These are phyloP conservation scores for Datnioides undecimradiatus DNA, from an alignment of 2,113 vertebrate genomes.

Conservation along the genomic window DNA sequence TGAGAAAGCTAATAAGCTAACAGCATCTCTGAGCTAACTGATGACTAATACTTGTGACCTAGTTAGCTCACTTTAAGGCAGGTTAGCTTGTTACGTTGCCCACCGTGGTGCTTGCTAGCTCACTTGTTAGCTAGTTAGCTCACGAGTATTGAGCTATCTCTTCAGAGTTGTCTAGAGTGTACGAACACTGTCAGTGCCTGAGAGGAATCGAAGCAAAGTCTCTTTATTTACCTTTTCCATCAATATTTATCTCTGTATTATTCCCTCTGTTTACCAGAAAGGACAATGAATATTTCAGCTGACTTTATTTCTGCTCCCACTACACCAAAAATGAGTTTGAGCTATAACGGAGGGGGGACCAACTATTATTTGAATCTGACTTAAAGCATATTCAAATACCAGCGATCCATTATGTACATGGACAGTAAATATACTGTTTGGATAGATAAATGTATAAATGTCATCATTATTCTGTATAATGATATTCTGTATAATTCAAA, in stretches of 20 bases:
- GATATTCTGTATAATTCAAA: slow-evolving; percentile 1
- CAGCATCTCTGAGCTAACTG: too few species aligned
- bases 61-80: too few species aligned
- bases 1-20: too few species aligned
- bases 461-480: background rate
- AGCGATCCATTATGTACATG: background rate
- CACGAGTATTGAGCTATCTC: background rate
- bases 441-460: background rate
- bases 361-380: background rate
- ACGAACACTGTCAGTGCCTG: background rate
- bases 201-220: background rate
- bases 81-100: too few species aligned
- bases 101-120: too few species aligned
- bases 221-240: background rate
- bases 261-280: background rate
- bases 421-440: background rate
- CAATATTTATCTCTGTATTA: background rate
- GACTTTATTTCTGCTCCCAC: background rate
- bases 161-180: background rate
- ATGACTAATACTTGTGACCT: too few species aligned
- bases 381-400: background rate
- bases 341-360: background rate
- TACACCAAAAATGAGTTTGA: background rate
- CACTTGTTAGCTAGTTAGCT: background rate
- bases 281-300: background rate